A percentile compares a stretch with the other conserved stretches of the same genome.
Conservation (phyloP, 2,797 vertebrate genomes). For the Manis crassicaudata region DNA sequence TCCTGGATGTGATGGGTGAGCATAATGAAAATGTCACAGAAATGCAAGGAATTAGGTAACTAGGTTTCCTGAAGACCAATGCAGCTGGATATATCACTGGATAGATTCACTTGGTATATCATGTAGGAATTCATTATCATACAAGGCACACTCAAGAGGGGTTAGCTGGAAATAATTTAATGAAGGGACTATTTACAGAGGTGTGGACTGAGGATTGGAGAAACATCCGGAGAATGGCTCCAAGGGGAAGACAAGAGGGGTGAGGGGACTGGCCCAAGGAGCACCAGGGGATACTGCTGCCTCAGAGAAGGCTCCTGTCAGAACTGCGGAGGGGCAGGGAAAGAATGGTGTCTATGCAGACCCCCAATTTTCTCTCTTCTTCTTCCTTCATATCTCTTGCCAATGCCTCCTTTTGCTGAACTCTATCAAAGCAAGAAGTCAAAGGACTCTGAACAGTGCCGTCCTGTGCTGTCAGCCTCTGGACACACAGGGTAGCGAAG, state of each 20-base stretch:
- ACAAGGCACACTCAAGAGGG: neutral
- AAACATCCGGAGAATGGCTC: neutral
- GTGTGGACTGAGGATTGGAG: neutral
- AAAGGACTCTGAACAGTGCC: neutral
- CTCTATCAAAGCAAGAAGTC: neutral
- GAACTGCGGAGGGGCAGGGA: neutral
- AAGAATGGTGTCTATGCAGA: fast-evolving
- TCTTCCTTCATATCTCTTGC: neutral
- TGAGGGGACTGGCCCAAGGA: neutral
- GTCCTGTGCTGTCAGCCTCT: neutral
- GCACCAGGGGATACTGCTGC: too few species aligned
- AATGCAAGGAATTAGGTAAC: neutral
- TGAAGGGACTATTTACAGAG: neutral
- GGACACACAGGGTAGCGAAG: too few species aligned
- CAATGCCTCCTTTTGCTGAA: neutral
- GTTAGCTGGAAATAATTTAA: neutral
- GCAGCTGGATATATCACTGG: too few species aligned
- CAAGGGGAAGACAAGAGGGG: neutral
- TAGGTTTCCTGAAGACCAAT: neutral
- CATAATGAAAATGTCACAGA: neutral
- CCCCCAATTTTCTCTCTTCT: neutral
- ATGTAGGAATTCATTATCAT: neutral
- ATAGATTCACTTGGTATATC: neutral
- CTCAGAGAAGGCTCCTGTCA: neutral
- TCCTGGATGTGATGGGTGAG: neutral